Evolutionary conservation across 2,888 invertebrate genomes (phyloP).

Genomic region (Leucophenga maculata): DNA sequence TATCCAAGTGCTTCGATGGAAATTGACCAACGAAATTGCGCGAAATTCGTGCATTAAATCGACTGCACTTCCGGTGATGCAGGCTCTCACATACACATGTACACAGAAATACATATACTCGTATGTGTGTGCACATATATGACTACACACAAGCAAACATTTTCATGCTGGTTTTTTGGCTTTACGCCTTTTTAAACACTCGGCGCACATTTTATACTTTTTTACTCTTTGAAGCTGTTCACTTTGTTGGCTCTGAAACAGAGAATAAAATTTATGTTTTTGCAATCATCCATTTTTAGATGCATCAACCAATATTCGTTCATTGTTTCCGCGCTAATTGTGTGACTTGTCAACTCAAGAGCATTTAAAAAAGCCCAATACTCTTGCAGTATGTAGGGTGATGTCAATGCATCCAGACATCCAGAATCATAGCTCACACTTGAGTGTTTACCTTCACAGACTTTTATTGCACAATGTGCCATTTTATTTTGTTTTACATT

Average conservation of each 20-base stretch:
- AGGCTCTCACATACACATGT: slow-evolving; percentile 33
- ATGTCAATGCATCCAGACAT: too few species aligned
- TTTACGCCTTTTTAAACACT: slow-evolving; percentile 2
- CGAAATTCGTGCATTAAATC: slow-evolving; percentile 67
- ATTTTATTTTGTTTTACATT: too few species aligned
- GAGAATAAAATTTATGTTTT: slow-evolving; percentile 67
- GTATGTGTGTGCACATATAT: background rate
- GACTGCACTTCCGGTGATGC: slow-evolving; percentile 65
- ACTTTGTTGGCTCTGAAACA: slow-evolving; percentile 21
- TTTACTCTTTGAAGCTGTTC: slow-evolving; percentile 31
- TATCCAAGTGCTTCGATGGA: slow-evolving; percentile 6
- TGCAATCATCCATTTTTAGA: slow-evolving; percentile 72
- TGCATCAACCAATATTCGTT: slow-evolving; percentile 71
- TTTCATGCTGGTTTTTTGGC: background rate
- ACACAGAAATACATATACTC: slow-evolving; percentile 22
- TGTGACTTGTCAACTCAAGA: slow-evolving; percentile 44
- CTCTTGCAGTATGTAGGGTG: too few species aligned
- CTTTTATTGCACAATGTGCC: background rate
- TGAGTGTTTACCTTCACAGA: background rate
- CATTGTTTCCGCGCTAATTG: slow-evolving; percentile 73
- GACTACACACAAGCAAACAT: background rate
- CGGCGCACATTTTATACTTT: slow-evolving; percentile 5
- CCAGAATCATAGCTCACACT: too few species aligned
- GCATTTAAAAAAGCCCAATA: too few species aligned
- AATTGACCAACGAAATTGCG: slow-evolving; percentile 58